A percentile compares a stretch with the other conserved stretches of the same genome.
Conservation (phyloP, 2,888 invertebrate species). For the Bedellia somnulentella region DNA sequence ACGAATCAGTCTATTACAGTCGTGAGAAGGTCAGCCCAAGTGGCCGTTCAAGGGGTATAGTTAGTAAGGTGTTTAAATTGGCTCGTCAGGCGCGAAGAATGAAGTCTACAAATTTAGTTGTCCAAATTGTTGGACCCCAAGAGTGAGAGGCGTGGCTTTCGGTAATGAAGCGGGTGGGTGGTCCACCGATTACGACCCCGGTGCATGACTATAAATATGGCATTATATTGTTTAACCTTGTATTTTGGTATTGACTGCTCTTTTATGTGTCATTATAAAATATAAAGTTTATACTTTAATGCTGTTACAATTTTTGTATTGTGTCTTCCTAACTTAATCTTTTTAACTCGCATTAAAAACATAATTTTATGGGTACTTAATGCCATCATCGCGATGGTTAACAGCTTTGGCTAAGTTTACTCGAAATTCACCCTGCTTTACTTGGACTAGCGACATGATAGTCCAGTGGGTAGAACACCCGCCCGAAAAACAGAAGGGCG, state of each 20-base stretch:
- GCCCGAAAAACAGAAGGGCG: no score
- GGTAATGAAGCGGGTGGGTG: conserved; percentile 39
- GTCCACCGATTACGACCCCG: conserved; percentile 19
- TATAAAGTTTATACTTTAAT: conserved; percentile 12
- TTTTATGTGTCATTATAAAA: conserved; percentile 31
- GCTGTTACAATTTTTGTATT: no score
- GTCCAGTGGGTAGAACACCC: no score
- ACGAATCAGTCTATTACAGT: no score
- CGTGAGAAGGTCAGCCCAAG: no score
- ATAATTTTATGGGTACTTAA: no score
- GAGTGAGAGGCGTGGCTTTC: conserved; percentile 30
- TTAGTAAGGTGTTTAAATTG: conserved; percentile 32
- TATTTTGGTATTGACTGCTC: conserved; percentile 31
- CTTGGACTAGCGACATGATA: no score
- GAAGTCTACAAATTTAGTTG: conserved; percentile 26
- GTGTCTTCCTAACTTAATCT: conserved; percentile 7
- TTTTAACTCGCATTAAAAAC: no score
- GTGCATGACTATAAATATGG: conserved; percentile 32
- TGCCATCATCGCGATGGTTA: no score
- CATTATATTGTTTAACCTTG: conserved; percentile 24
- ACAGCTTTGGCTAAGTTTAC: no score
- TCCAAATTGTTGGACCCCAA: conserved; percentile 31
- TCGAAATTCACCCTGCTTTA: no score
- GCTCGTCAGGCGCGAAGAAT: conserved; percentile 13
- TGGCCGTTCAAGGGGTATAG: conserved; percentile 18